Percentiles rank a stretch among this genome's conserved stretches.
Conservation (phyloP, 2,113 vertebrate genomes). For the Catharus fuscescens region DNA sequence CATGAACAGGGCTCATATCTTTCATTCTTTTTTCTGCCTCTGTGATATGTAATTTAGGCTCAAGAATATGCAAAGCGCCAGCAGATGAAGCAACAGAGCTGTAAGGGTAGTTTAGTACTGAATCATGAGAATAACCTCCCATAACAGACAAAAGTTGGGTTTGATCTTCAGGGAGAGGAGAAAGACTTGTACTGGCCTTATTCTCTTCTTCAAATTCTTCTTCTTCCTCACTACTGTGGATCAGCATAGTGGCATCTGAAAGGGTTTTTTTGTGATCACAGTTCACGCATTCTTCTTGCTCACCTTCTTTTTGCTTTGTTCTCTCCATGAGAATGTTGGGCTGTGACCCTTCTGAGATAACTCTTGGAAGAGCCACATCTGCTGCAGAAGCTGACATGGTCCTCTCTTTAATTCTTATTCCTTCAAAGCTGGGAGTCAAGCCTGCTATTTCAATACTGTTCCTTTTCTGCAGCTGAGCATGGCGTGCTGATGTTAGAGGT, state of each 20-base stretch:
- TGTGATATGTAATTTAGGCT: constrained; percentile 78
- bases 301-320: constrained; percentile 76
- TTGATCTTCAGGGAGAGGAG: constrained; percentile 70
- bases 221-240: constrained; percentile 96
- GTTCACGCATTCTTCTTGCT: constrained; percentile 72
- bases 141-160: constrained; percentile 63
- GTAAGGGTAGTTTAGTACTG: constrained; percentile 78
- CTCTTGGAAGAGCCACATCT: constrained; percentile 75
- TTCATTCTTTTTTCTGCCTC: constrained; percentile 77
- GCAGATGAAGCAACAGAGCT: constrained; percentile 68
- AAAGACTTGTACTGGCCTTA: constrained; percentile 69
- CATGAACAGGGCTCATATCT: constrained; percentile 51
- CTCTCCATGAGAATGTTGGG: constrained; percentile 81
- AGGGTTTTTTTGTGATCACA: constrained; percentile 93
- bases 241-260: constrained; percentile 95
- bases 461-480: constrained; percentile 85
- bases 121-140: constrained; percentile 75
- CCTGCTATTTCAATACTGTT: constrained; percentile 95
- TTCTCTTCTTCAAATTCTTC: constrained; percentile 87
- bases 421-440: constrained; percentile 85
- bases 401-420: constrained; percentile 89
- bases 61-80: constrained; percentile 79
- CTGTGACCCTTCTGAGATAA: constrained; percentile 78
- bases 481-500: constrained; percentile 82
- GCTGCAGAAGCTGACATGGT: constrained; percentile 83